Evolutionary conservation across 2,113 vertebrate species (phyloP).

Genomic region (Actinemys pallida): DNA sequence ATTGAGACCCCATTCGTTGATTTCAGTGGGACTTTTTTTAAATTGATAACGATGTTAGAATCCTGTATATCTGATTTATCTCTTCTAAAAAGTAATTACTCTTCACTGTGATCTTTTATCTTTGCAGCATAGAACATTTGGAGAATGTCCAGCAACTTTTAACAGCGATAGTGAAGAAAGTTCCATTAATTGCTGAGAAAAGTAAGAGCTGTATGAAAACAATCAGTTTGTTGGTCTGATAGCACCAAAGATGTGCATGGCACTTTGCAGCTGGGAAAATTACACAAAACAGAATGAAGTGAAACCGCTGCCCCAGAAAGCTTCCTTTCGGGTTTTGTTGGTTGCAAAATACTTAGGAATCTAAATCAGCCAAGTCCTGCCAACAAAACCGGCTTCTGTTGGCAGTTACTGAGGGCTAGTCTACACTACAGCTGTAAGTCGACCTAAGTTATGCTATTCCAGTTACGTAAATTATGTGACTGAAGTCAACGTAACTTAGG

Average conservation of each 20-base stretch:
- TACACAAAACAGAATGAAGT: background rate
- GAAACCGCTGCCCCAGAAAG: background rate
- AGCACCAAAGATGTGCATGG: constrained; percentile 13
- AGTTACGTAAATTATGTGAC: too few species aligned
- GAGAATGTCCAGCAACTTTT: constrained; percentile 94
- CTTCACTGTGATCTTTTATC: constrained; percentile 50
- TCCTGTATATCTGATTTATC: background rate
- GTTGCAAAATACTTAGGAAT: background rate
- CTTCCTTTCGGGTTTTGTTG: background rate
- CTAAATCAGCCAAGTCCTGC: background rate
- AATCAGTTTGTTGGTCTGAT: background rate
- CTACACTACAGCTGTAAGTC: background rate
- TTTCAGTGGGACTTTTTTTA: background rate
- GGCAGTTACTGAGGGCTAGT: background rate
- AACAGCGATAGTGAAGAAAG: constrained; percentile 94
- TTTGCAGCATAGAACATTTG: constrained; percentile 91
- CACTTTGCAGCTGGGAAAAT: background rate
- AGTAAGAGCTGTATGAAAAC: constrained; percentile 83
- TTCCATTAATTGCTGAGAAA: constrained; percentile 93
- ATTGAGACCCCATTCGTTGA: background rate
- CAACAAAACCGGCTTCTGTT: background rate
- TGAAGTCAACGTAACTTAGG: too few species aligned
- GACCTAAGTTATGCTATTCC: background rate
- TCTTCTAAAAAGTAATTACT: background rate
- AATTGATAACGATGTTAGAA: background rate